Percentiles rank a stretch among this genome's conserved stretches.
Evolutionary conservation across 2,113 vertebrate genomes (phyloP).

Genomic region (Todiramphus chloris): DNA sequence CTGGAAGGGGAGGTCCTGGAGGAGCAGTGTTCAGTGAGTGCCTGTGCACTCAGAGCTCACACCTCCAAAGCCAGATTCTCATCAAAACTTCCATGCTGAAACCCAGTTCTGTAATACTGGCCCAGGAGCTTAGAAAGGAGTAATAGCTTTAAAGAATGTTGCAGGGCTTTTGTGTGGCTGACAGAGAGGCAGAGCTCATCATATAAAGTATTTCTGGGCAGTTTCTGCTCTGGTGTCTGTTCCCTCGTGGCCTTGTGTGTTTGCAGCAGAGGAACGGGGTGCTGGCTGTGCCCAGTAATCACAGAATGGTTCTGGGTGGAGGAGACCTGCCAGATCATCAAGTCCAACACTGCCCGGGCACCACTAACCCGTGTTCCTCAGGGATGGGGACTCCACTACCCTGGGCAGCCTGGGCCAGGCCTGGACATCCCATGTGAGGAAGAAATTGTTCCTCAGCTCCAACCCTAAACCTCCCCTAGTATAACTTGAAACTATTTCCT

Average conservation of each 20-base stretch:
- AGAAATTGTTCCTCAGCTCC: too few relatives aligned
- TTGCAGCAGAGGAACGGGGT: neutral
- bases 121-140: neutral
- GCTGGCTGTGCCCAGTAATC: neutral
- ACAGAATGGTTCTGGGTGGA: too few relatives aligned
- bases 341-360: too few relatives aligned
- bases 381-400: too few relatives aligned
- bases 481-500: too few relatives aligned
- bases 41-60: neutral
- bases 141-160: neutral
- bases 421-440: too few relatives aligned
- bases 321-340: too few relatives aligned
- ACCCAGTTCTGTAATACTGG: neutral
- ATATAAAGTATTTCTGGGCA: neutral
- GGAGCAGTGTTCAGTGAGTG: neutral
- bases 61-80: neutral
- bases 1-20: neutral
- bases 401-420: too few relatives aligned
- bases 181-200: neutral
- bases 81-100: neutral
- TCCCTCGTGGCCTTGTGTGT: neutral
- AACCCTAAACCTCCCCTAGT: too few relatives aligned
- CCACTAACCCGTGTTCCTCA: too few relatives aligned
- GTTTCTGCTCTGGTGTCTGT: neutral
- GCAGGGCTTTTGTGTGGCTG: neutral